Base-by-base conservation (phyloP, 2,113 vertebrate genomes). In the Neogobius melanostomus region DNA sequence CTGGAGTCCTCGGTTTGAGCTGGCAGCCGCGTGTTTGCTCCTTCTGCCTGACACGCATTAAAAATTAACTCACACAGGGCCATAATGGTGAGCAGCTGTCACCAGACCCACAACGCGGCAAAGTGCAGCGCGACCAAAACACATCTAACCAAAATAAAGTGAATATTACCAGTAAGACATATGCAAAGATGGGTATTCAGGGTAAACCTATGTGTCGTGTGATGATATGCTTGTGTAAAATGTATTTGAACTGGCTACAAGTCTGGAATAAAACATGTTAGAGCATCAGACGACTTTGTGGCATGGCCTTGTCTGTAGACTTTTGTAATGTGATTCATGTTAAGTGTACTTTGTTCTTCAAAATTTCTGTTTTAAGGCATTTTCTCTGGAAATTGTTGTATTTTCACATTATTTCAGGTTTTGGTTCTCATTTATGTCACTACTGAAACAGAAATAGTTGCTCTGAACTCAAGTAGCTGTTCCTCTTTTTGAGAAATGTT, bases 51-150 rank as follows among this genome's bases (percentile, higher is more conserved):
- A 85, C 85, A 79, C 78, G 72, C 77, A 85, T 85, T 89, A 36
- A 90, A 90, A 91, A 89, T 89, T 89, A 90, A 87, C 89, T 82
- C 82, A 74, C 64, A 73, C 81, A 61, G 86, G 67, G 81, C 83
- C 82, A 76, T 89, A 85, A 88, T 87, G 79, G 82, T 82, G 76
- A 86, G 85, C 91, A 90, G 90, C 90, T 91, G 91, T 90, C 90
- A 88, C 79, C 75, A 81, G 50, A 50, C 49, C 72, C 79, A 80
- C 82, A 76, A 79, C 77, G 68, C 75, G 69, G 85, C 80, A 84
- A 90, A 88, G 87, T 85, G 83, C 82, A 82, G 83, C 72, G 80
- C 77, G 78, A 76, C 82, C 84, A 72, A 76, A 92, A 90, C 80
- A 76, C 68, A 72, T 71, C 76, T 57, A 69, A 77, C 76, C 74